Evolutionary conservation across 2,113 vertebrate genomes (phyloP), one percentile per base, ranked within the genome.

Genomic region (Tretioscincus oriximinensis): DNA sequence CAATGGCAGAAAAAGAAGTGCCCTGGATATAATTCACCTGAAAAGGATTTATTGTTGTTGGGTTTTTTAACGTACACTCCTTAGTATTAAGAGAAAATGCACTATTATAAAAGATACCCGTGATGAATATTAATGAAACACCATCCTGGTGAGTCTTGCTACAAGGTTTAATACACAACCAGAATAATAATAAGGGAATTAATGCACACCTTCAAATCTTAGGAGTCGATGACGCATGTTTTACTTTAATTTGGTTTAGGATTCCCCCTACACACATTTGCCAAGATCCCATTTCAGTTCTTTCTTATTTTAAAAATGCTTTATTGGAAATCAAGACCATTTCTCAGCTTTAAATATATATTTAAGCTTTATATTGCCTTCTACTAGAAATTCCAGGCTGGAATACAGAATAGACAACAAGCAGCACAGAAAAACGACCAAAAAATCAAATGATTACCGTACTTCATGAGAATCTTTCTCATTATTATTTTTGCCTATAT

Each of bases 81-180:
- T 82, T 49, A 41, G 73, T 41, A 70, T 35, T 79, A 71, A 45
- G 67, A 60, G 74, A 76, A 82, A 82, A 82, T 70, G 21, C 9
- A n/a, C 12, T 29, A 76, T n/a, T 76, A 49, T 76, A 70, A 82
- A 70, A 63, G n/a, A 82, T 69, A 68, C 8, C n/a, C 54, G 31
- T 69, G 58, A 76, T 81, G 76, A 81, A 81, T 76, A 82, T 82
- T 76, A 76, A 82, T 76, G 73, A 76, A 82, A 76, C 54, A 70
- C 73, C 66, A 76, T 61, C 73, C 73, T 76, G 73, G 73, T 82
- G 80, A 61, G 73, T 63, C 54, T 63, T 63, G 73, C 66, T 5
- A 76, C 73, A 51, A 63, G 26, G 54, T 76, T 82, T 76, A 70
- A 76, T 76, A n/a, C 80, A 63, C 67, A 29, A 14, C 54, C 70